phyloP scores from a whole-genome alignment of 37 sponge, comb jelly and placozoan genomes.

The Tethya wilhelma region DNA sequence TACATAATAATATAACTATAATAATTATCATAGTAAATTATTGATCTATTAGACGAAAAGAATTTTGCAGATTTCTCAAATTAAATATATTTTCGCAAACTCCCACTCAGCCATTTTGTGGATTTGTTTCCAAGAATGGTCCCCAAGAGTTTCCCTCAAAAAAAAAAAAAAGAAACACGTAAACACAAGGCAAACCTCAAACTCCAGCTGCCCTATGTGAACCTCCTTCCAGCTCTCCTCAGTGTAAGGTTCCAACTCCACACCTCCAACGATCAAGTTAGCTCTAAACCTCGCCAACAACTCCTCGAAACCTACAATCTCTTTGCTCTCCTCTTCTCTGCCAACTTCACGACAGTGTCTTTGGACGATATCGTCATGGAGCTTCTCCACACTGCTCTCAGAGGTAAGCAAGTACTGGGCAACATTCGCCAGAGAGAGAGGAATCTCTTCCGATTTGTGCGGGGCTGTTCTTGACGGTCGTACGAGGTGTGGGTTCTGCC shows the following conservation, averaged over 20 bases:
- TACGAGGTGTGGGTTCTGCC: constrained; percentile 44
- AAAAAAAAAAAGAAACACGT: not conserved
- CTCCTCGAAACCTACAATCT: constrained; percentile 4
- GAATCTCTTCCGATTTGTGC: not conserved
- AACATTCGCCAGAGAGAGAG: constrained; percentile 72
- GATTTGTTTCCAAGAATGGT: no score
- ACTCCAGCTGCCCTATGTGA: constrained; percentile 19
- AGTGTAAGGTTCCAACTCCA: constrained; percentile 44
- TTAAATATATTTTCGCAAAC: no score
- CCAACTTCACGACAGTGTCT: not conserved
- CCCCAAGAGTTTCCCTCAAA: no score
- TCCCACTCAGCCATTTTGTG: no score
- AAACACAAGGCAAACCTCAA: constrained; percentile 30
- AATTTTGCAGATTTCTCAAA: no score
- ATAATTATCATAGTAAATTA: no score
- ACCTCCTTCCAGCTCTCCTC: constrained; percentile 76
- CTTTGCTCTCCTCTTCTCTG: no score
- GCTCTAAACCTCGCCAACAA: constrained; percentile 65
- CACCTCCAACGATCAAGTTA: constrained; percentile 67
- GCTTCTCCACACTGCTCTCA: constrained; percentile 40
- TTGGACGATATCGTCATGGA: constrained; percentile 7
- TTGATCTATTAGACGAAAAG: no score
- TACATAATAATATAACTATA: no score
- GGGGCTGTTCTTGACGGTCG: constrained; percentile 41
- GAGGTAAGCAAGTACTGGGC: constrained; percentile 80